A percentile compares a stretch with the other conserved stretches of the same genome.
Evolutionary conservation across 2,113 vertebrate genomes (phyloP).

Genomic region (Equus quagga): DNA sequence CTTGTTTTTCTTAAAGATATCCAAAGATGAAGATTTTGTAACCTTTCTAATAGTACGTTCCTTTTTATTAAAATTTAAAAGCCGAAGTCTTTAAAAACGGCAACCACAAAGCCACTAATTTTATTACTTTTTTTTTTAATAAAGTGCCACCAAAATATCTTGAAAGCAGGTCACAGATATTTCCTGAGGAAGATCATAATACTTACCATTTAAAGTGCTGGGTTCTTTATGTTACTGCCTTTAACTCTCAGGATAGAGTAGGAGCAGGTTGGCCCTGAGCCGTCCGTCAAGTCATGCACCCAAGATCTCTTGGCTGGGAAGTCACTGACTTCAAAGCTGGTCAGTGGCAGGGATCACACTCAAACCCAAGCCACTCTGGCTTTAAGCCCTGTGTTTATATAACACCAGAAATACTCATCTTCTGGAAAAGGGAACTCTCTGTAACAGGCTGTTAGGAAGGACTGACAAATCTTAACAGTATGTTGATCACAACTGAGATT

Average conservation of each 20-base stretch:
- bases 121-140: neutral
- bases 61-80: slow-evolving; percentile 39
- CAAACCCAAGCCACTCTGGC: neutral
- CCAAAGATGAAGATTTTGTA: neutral
- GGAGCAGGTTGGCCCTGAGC: neutral
- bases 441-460: neutral
- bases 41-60: neutral
- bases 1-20: neutral
- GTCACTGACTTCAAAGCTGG: neutral
- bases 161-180: neutral
- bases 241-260: neutral
- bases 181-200: neutral
- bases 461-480: neutral
- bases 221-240: neutral
- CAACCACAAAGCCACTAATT: neutral
- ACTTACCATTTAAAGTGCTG: neutral
- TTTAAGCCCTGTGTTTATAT: neutral
- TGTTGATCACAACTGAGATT: neutral
- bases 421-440: neutral
- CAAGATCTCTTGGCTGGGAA: neutral
- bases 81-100: neutral
- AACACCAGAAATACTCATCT: neutral
- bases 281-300: neutral
- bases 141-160: neutral
- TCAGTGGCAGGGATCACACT: neutral